Conservation (phyloP, 2,888 invertebrate genomes). For the Thymelicus lineola region DNA sequence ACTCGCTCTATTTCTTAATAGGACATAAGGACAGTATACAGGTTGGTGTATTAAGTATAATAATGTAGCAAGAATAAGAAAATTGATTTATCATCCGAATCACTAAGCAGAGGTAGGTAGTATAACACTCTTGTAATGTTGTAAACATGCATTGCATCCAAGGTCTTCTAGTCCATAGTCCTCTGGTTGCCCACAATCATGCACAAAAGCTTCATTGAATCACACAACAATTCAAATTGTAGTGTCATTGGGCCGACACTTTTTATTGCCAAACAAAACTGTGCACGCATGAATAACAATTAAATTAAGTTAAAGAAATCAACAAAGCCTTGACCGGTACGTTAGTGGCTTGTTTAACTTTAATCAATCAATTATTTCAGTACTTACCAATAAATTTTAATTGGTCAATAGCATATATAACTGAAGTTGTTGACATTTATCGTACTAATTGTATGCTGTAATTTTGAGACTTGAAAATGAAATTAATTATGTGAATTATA, state of each 20-base stretch:
- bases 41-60: no score
- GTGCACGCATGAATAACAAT: constrained; percentile 28
- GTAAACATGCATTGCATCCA: background rate
- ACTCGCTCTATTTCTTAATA: no score
- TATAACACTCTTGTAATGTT: background rate
- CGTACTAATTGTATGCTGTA: no score
- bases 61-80: no score
- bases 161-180: background rate
- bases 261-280: constrained; percentile 7
- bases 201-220: background rate
- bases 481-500: no score
- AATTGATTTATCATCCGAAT: no score
- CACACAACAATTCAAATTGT: background rate
- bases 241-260: constrained; percentile 7
- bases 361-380: background rate
- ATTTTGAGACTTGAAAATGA: no score
- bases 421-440: no score
- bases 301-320: constrained; percentile 12
- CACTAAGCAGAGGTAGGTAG: no score
- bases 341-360: constrained; percentile 4
- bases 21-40: no score
- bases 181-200: background rate
- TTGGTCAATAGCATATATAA: background rate
- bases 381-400: background rate
- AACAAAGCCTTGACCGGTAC: constrained; percentile 28